Conservation (phyloP, 2,888 invertebrate genomes). For the Herminia tarsipennalis region DNA sequence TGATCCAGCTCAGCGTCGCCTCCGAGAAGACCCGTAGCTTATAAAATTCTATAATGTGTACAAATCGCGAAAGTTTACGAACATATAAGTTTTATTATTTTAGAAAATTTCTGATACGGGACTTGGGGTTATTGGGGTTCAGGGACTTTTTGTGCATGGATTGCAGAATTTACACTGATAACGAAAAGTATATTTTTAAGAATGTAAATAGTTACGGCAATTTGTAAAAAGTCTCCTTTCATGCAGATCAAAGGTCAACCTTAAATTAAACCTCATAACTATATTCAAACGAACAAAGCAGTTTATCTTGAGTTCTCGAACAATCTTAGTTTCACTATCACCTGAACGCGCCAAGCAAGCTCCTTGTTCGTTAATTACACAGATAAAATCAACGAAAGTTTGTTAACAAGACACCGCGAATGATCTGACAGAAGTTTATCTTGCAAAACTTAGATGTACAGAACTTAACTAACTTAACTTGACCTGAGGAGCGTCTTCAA, state of each 20-base stretch:
- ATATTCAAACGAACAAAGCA: conserved; percentile 15
- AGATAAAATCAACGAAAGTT: conserved; percentile 54
- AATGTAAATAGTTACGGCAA: too few species aligned
- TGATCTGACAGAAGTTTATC: conserved; percentile 53
- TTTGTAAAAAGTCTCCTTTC: too few species aligned
- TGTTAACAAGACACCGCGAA: conserved; percentile 40
- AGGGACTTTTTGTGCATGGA: too few species aligned
- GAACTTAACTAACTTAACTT: conserved; percentile 49
- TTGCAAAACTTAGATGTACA: conserved; percentile 48
- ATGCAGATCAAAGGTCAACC: background rate
- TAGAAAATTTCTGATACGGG: too few species aligned
- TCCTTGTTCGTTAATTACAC: conserved; percentile 45
- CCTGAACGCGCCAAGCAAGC: conserved; percentile 20
- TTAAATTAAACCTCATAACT: background rate
- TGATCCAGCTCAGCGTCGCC: too few species aligned
- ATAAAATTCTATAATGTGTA: too few species aligned
- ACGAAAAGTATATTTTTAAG: too few species aligned
- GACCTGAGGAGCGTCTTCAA: conserved; percentile 41
- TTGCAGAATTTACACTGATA: too few species aligned
- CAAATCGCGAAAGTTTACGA: too few species aligned
- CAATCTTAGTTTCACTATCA: conserved; percentile 12
- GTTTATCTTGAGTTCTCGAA: conserved; percentile 14
- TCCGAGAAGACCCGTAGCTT: too few species aligned
- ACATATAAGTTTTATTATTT: too few species aligned
- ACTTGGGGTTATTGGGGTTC: too few species aligned